These are phyloP conservation scores for Dione juno DNA, from an alignment of 2,888 invertebrate species.

Conservation along the genomic window DNA sequence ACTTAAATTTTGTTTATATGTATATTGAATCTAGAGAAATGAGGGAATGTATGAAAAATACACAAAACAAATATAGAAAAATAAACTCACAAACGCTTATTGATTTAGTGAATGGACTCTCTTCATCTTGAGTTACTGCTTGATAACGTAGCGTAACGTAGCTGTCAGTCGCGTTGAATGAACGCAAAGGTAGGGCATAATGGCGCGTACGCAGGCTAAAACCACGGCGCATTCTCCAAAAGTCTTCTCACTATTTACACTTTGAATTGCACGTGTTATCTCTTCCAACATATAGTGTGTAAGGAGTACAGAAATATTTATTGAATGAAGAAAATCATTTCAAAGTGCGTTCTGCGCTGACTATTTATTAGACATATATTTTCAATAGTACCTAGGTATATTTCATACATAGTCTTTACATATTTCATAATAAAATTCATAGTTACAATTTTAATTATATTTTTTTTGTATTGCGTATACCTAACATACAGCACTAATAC, in stretches of 20 bases:
- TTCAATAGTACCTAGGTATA: no score
- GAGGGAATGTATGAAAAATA: no score
- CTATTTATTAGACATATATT: no score
- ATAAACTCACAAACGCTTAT: no score
- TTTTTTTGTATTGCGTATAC: no score
- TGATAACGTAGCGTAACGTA: conserved; percentile 29
- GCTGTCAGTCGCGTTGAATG: conserved; percentile 41
- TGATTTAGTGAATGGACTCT: no score
- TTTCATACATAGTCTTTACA: no score
- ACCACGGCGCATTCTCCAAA: neutral
- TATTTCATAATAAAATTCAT: neutral
- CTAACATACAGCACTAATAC: no score
- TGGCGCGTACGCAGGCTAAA: conserved; percentile 28
- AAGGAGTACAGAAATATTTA: neutral
- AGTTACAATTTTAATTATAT: no score
- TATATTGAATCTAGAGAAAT: no score
- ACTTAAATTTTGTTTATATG: no score
- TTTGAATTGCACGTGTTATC: neutral
- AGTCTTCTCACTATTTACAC: conserved; percentile 23
- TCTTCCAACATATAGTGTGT: neutral
- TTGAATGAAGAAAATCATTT: neutral
- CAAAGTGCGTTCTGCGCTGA: neutral
- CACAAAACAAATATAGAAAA: no score
- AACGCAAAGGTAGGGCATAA: conserved; percentile 30
- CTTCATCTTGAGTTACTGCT: neutral